Percentiles rank a stretch among this genome's conserved stretches.
Evolutionary conservation across 2,888 invertebrate species (phyloP).

Genomic region (Lamellibrachia satsuma): DNA sequence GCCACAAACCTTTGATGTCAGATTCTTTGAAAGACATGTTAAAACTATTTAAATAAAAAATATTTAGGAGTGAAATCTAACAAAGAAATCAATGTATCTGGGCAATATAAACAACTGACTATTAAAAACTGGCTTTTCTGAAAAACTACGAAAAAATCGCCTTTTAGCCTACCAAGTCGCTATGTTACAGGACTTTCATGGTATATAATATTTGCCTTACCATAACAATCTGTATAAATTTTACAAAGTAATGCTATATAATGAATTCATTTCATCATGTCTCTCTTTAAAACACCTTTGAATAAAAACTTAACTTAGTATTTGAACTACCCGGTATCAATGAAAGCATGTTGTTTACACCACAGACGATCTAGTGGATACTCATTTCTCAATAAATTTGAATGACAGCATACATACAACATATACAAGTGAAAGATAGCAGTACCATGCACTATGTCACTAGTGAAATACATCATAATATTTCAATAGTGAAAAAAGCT

Average conservation of each 20-base stretch:
- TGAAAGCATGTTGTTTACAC: neutral
- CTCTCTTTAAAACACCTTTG: neutral
- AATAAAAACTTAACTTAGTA: neutral
- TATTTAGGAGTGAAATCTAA: neutral
- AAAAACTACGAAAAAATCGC: neutral
- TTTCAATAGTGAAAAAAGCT: neutral
- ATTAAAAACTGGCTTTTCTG: neutral
- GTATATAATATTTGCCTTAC: neutral
- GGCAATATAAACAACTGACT: neutral
- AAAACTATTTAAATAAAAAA: neutral
- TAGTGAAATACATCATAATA: neutral
- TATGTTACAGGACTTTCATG: neutral
- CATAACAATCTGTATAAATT: neutral
- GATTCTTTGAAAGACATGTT: neutral
- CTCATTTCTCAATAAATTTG: too few species aligned
- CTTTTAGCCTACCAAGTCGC: neutral
- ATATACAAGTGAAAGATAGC: neutral
- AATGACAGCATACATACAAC: neutral
- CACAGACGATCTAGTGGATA: neutral
- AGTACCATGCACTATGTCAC: neutral
- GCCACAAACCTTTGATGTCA: neutral
- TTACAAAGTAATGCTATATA: neutral
- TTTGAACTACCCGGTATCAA: neutral
- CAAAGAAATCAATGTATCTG: neutral
- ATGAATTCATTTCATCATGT: neutral